phyloP scores from a whole-genome alignment of 2,888 invertebrate genomes.

The Mesorhabditis sp. region DNA sequence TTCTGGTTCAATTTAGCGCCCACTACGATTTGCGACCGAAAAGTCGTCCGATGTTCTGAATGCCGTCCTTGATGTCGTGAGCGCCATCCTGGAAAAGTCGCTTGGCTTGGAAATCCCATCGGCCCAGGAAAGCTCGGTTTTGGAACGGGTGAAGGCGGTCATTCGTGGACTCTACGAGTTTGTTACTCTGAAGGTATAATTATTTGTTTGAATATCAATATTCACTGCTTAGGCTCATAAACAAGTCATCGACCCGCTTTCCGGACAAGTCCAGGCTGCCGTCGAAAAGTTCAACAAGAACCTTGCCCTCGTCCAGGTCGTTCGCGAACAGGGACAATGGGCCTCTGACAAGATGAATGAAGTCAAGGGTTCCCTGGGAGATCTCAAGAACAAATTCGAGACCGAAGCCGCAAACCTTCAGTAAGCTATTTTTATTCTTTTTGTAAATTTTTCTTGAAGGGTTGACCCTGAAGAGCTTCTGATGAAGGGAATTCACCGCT shows the following conservation, averaged over 20 bases:
- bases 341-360: not conserved
- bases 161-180: not conserved
- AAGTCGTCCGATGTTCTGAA: not conserved
- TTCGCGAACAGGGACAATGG: not conserved
- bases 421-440: not conserved
- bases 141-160: not conserved
- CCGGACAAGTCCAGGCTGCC: not conserved
- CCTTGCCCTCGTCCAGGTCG: not conserved
- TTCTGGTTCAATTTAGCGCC: not conserved
- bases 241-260: not conserved
- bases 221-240: conserved; percentile 1
- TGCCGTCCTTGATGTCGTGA: not conserved
- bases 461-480: not conserved
- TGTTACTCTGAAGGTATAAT: not conserved
- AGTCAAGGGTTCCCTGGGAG: not conserved
- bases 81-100: not conserved
- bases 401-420: not conserved
- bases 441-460: not conserved
- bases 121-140: not conserved
- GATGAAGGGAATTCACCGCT: not conserved
- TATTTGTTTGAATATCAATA: not conserved
- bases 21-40: not conserved
- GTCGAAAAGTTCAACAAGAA: conserved; percentile 1
- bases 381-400: not conserved
- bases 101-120: not conserved